Base-by-base conservation (phyloP, 2,888 invertebrate species). In the Tolmerus cingulatus region DNA sequence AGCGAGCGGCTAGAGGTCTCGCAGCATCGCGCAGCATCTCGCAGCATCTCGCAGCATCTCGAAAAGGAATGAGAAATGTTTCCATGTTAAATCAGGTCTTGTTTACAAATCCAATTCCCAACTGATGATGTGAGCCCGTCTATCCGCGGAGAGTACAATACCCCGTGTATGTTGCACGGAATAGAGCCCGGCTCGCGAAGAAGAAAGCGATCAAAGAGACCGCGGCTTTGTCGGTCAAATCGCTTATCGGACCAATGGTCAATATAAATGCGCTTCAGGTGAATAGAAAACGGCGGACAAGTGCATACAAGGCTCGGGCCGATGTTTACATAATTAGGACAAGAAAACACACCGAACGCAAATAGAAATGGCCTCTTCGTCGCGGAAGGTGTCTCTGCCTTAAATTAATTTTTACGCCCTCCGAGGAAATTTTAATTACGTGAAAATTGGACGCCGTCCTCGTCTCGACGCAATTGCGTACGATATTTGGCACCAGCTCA, bases 91-190 rank as follows among this genome's bases (percentile, higher is more conserved):
- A 79, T 79, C 79, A 79, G 51, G 79, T 79, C 46, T 79, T 79
- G 79, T 79, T 79, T 79, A 79, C 79, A 79, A 79, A 79, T 79
- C 79, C 51, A 79, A 79, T 79, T 79, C 79, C 51, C 79, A 79
- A 51, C 79, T 55, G 79, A 79, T 51, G 79, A 37, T 34, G 76
- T 79, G 51, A 51, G 23, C 51, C 40, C 51, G 51, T 79, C 51
- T 79, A 66, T 78, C 23, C 43, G 46, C 79, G 30, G 51, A 27
- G 51, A 79, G 51, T 79, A 79, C 79, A 79, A 79, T 79, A 79
- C 79, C 79, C 79, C 79, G 66, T 66, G 66, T 66, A 66, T 79
- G 46, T 79, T 46, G 79, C 79, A n/a, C 23, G 19, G 51, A 27
- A 79, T 55, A 79, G 79, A 7, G 79, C 16, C n/a, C 79, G 51